phyloP scores from a whole-genome alignment of 2,888 invertebrate species.

The Beris chalybata region DNA sequence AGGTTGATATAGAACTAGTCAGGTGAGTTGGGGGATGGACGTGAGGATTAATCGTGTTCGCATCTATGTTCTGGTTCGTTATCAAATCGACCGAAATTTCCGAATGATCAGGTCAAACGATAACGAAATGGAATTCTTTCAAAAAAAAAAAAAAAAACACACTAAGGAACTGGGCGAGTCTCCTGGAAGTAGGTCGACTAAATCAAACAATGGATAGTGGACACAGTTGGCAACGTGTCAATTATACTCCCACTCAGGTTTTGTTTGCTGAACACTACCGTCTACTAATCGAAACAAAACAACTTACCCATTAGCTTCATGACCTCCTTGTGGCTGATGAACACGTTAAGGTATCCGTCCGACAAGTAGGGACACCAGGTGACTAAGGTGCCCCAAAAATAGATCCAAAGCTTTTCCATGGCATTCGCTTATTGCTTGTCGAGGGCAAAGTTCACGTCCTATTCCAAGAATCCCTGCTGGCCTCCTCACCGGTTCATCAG shows the following conservation, averaged over 20 bases:
- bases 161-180: not conserved
- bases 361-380: slow-evolving; percentile 55
- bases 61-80: slow-evolving; percentile 8
- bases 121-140: not conserved
- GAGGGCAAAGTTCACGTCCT: slow-evolving; percentile 9
- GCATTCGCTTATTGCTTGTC: slow-evolving; percentile 32
- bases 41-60: not conserved
- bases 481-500: slow-evolving; percentile 14
- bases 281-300: slow-evolving; percentile 27
- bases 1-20: not conserved
- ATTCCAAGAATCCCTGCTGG: not conserved
- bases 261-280: slow-evolving; percentile 11
- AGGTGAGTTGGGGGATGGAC: not conserved
- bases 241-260: not conserved
- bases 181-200: not conserved
- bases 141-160: not conserved
- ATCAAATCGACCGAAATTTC: slow-evolving; percentile 11
- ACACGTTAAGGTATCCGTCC: slow-evolving; percentile 75
- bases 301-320: slow-evolving; percentile 77
- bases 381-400: slow-evolving; percentile 38
- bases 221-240: not conserved
- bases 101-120: slow-evolving; percentile 5
- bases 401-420: slow-evolving; percentile 39
- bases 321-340: slow-evolving; percentile 78
- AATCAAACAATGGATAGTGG: not conserved